Evolutionary conservation across 2,888 invertebrate genomes (phyloP).

Genomic region (Piscicola geometra): DNA sequence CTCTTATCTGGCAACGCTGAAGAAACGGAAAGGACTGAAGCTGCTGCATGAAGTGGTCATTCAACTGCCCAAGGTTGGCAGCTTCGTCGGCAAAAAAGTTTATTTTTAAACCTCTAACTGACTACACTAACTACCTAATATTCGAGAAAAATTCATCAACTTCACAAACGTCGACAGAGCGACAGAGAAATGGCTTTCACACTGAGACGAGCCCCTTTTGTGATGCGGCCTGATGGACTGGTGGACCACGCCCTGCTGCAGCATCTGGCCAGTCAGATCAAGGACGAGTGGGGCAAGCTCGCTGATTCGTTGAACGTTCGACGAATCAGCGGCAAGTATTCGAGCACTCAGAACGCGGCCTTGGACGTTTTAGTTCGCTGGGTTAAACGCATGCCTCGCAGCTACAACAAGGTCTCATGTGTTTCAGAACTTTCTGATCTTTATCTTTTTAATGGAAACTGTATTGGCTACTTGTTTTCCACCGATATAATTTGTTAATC

Average conservation of each 20-base stretch:
- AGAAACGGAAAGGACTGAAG: constrained; percentile 20
- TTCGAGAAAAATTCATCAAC: too few relatives aligned
- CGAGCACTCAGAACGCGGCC: constrained; percentile 46
- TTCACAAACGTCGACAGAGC: too few relatives aligned
- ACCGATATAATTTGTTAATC: background rate
- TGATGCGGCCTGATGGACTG: constrained; percentile 44
- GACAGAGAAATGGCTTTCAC: constrained; percentile 18
- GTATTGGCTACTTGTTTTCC: background rate
- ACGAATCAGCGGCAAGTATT: constrained; percentile 49
- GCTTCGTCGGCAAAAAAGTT: too few relatives aligned
- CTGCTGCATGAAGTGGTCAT: constrained; percentile 23
- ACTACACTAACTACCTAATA: too few relatives aligned
- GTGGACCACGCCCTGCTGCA: constrained; percentile 48
- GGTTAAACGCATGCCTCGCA: constrained; percentile 50
- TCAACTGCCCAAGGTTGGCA: constrained; percentile 18
- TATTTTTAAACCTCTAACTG: too few relatives aligned
- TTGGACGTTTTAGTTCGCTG: constrained; percentile 53
- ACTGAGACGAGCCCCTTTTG: constrained; percentile 25
- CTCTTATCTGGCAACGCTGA: constrained; percentile 1
- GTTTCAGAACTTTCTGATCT: background rate
- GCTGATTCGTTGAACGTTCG: constrained; percentile 48
- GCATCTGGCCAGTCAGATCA: constrained; percentile 48
- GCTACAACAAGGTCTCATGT: constrained; percentile 48
- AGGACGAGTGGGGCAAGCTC: constrained; percentile 51
- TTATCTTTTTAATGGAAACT: background rate